phyloP scores from a whole-genome alignment of 1,140 invertebrate species.

The Aphis gossypii region DNA sequence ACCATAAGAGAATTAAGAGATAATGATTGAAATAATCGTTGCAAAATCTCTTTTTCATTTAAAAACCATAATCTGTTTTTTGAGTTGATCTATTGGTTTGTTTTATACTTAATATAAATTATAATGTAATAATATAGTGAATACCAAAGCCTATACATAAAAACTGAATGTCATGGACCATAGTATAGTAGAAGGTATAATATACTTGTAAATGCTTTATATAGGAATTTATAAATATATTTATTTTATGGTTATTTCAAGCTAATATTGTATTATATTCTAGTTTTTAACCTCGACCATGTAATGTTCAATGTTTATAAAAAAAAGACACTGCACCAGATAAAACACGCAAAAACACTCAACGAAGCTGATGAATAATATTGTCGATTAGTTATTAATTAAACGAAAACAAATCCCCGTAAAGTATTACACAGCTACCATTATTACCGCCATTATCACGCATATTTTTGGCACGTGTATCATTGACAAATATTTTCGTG shows the following conservation, averaged over 20 bases:
- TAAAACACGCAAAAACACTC: neutral
- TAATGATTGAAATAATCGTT: too few species aligned
- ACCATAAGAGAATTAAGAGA: neutral
- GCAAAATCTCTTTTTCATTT: neutral
- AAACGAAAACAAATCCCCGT: neutral
- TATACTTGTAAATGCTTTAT: neutral
- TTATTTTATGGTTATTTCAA: neutral
- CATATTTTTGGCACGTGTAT: neutral
- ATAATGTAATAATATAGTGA: neutral
- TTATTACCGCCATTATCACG: neutral
- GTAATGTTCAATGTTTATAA: neutral
- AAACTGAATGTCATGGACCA: neutral
- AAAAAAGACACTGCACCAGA: neutral
- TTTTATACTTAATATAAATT: neutral
- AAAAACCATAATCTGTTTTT: neutral
- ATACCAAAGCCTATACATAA: neutral
- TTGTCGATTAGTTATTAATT: neutral
- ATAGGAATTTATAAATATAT: neutral
- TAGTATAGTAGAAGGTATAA: neutral
- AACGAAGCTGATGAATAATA: neutral
- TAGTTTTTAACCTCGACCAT: neutral
- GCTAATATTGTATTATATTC: neutral
- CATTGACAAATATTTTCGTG: neutral
- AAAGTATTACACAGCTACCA: neutral
- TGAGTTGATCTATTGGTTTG: neutral